A percentile compares a stretch with the other conserved stretches of the same genome.
Evolutionary conservation across 2,113 vertebrate genomes (phyloP).

Genomic region (Polyodon spathula): DNA sequence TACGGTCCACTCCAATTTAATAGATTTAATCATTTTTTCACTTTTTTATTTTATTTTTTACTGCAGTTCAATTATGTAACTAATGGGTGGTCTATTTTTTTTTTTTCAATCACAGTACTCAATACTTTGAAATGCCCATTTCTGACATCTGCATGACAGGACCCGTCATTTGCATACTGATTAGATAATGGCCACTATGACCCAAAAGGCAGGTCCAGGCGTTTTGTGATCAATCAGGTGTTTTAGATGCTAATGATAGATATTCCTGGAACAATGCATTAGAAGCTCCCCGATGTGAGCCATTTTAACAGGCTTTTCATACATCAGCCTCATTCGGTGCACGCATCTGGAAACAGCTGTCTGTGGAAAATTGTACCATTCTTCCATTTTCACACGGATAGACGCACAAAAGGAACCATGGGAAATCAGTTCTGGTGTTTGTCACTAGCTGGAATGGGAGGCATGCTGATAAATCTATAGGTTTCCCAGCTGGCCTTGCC

Average conservation of each 20-base stretch:
- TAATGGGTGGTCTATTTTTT: too few relatives aligned
- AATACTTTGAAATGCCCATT: not conserved
- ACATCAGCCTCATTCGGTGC: conserved; percentile 25
- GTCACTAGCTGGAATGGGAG: too few relatives aligned
- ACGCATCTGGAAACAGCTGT: conserved; percentile 15
- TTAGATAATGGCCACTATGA: conserved; percentile 1
- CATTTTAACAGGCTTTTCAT: too few relatives aligned
- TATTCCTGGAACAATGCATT: conserved; percentile 41
- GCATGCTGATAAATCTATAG: too few relatives aligned
- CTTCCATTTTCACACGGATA: not conserved
- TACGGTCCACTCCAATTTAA: too few relatives aligned
- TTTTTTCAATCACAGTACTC: not conserved
- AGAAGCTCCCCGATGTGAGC: too few relatives aligned
- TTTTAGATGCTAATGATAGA: conserved; percentile 58
- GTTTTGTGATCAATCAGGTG: conserved; percentile 34
- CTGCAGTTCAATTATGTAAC: too few relatives aligned
- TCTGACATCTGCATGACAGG: conserved; percentile 8
- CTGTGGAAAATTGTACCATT: not conserved
- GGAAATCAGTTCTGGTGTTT: not conserved
- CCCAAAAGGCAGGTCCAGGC: conserved; percentile 9
- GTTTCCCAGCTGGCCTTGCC: too few relatives aligned
- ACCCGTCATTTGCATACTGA: conserved; percentile 4
- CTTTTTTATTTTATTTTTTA: too few relatives aligned
- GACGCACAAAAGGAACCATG: not conserved
- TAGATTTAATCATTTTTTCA: too few relatives aligned